phyloP scores from a whole-genome alignment of 2,113 vertebrate species.

The Rhynchopsitta pachyrhyncha region DNA sequence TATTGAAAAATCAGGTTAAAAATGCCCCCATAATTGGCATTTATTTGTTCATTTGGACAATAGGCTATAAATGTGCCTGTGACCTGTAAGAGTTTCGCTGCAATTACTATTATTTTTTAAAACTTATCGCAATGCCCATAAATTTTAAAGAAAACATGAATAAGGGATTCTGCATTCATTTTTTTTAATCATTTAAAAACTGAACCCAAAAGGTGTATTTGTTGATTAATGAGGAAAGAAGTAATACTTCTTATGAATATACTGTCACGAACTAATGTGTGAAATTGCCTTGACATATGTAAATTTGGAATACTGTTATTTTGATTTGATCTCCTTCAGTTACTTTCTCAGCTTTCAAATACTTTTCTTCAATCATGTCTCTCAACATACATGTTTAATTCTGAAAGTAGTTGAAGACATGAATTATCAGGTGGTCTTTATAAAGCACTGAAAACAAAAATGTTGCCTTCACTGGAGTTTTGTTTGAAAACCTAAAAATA shows the following conservation, averaged over 20 bases:
- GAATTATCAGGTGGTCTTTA: background rate
- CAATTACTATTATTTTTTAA: background rate
- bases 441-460: background rate
- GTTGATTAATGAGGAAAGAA: background rate
- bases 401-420: background rate
- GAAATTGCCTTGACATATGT: background rate
- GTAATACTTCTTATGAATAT: background rate
- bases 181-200: background rate
- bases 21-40: background rate
- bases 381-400: background rate
- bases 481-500: background rate
- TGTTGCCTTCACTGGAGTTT: background rate
- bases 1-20: background rate
- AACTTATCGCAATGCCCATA: background rate
- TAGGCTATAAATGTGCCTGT: background rate
- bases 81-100: background rate
- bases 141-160: background rate
- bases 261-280: background rate
- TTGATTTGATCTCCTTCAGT: background rate
- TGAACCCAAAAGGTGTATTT: background rate
- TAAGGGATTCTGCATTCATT: background rate
- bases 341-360: background rate
- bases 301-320: background rate
- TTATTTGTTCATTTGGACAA: background rate
- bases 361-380: accelerated